Evolutionary conservation across 2,113 vertebrate species (phyloP).

Genomic region (Barbus barbus): DNA sequence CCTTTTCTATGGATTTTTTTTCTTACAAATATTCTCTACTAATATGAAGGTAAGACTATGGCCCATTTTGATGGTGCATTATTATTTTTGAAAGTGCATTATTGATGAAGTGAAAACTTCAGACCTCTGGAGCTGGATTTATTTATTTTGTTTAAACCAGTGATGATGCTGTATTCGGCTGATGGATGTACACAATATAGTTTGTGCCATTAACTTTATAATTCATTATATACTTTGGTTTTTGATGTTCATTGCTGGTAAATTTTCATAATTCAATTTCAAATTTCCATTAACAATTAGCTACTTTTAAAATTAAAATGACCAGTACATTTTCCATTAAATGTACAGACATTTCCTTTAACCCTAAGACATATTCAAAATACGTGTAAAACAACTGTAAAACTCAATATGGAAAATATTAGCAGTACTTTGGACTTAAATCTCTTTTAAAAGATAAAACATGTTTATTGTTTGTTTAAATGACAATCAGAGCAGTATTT

Average conservation of each 20-base stretch:
- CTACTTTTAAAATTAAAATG: neutral
- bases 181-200: neutral
- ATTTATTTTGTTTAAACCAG: too few species aligned
- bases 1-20: neutral
- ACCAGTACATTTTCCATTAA: neutral
- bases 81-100: neutral
- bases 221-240: neutral
- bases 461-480: too few species aligned
- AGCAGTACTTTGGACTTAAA: too few species aligned
- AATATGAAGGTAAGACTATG: neutral
- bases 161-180: too few species aligned
- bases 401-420: too few species aligned
- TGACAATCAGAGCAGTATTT: too few species aligned
- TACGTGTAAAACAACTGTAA: too few species aligned
- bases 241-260: neutral
- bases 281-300: neutral
- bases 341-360: too few species aligned
- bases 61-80: neutral
- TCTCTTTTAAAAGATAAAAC: too few species aligned
- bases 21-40: too few species aligned
- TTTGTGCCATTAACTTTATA: neutral
- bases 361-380: too few species aligned
- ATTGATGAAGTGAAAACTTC: neutral
- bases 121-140: too few species aligned
- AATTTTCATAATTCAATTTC: neutral